Evolutionary conservation across 2,888 invertebrate species (phyloP).

Genomic region (Pheosia gnoma): DNA sequence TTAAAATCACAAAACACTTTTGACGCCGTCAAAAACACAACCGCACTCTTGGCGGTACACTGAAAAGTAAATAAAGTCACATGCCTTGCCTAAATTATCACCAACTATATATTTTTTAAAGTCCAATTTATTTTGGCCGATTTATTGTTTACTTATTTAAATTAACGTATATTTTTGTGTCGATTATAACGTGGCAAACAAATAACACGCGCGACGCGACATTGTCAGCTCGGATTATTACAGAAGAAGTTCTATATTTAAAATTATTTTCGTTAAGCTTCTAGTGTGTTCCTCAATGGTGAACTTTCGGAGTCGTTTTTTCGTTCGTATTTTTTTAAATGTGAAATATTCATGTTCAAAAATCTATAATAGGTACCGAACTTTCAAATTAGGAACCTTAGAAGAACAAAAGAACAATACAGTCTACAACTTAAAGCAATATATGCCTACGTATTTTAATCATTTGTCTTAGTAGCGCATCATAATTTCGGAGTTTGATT

Average conservation of each 20-base stretch:
- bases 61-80: slow-evolving; percentile 7
- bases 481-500: no score
- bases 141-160: slow-evolving; percentile 11
- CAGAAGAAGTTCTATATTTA: slow-evolving; percentile 60
- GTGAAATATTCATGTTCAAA: no score
- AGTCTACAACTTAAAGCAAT: no score
- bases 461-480: no score
- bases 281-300: slow-evolving; percentile 54
- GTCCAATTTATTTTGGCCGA: neutral
- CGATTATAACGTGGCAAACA: slow-evolving; percentile 48
- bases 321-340: no score
- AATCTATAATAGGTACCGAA: no score
- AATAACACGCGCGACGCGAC: slow-evolving; percentile 68
- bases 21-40: slow-evolving; percentile 10
- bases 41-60: slow-evolving; percentile 7
- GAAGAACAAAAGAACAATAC: no score
- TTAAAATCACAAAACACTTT: slow-evolving; percentile 3
- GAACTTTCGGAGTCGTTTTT: neutral
- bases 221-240: slow-evolving; percentile 72
- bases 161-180: slow-evolving; percentile 35
- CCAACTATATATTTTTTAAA: neutral
- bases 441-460: no score
- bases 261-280: slow-evolving; percentile 49
- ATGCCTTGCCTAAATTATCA: neutral
- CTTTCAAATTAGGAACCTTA: no score